Conservation (phyloP, 2,113 vertebrate genomes). For the Syngnathoides biaculeatus region DNA sequence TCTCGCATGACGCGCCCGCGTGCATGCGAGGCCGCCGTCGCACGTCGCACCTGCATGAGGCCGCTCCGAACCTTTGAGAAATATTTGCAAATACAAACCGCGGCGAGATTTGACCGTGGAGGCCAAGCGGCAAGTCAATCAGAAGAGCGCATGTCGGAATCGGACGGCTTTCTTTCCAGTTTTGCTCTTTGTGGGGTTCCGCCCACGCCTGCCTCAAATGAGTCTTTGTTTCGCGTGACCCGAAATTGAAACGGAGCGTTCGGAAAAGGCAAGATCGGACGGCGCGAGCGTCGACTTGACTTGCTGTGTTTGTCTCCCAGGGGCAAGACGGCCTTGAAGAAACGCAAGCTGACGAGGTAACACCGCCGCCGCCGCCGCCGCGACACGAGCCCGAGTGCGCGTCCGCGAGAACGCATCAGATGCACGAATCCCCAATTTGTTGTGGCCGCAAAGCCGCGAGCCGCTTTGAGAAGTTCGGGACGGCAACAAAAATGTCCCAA, state of each 20-base stretch:
- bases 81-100: too few relatives aligned
- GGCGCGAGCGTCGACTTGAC: not conserved
- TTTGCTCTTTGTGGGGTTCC: not conserved
- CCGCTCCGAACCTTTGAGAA: too few relatives aligned
- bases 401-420: slow-evolving; percentile 6
- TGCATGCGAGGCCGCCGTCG: too few relatives aligned
- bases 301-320: slow-evolving; percentile 66
- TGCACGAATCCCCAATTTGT: not conserved
- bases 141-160: not conserved
- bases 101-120: not conserved
- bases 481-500: too few relatives aligned
- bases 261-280: not conserved
- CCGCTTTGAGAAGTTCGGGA: too few relatives aligned
- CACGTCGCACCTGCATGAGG: not conserved
- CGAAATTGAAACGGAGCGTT: too few relatives aligned
- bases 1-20: not conserved
- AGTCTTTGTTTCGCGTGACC: too few relatives aligned
- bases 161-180: not conserved
- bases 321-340: slow-evolving; percentile 97
- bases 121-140: too few relatives aligned
- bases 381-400: not conserved
- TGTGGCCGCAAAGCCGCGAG: too few relatives aligned
- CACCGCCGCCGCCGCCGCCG: slow-evolving; percentile 43
- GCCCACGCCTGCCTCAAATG: too few relatives aligned
- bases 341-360: slow-evolving; percentile 95